Conservation (phyloP, 2,888 invertebrate species). For the Andrena chrysosceles region DNA sequence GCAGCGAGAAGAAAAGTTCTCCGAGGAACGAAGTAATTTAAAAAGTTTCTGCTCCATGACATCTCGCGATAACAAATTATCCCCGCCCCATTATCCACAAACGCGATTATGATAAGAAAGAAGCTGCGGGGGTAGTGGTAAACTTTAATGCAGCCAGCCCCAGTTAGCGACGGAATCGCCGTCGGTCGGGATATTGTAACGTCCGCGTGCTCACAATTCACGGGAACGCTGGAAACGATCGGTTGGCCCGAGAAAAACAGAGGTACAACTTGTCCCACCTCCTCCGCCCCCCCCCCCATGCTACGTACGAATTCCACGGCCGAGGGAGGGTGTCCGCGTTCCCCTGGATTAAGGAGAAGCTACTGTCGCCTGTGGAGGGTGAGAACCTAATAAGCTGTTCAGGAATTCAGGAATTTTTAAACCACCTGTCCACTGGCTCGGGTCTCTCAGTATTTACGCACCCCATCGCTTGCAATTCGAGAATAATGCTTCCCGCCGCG, state of each 20-base stretch:
- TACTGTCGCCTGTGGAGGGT: neutral
- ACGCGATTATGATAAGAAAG: conserved; percentile 85
- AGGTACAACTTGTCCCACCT: conserved; percentile 27
- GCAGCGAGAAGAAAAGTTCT: conserved; percentile 75
- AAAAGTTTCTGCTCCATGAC: conserved; percentile 84
- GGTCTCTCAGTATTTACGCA: conserved; percentile 15
- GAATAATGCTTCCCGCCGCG: neutral
- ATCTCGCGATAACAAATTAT: conserved; percentile 84
- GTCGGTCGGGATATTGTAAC: conserved; percentile 63
- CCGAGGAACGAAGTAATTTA: conserved; percentile 83
- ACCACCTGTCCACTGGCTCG: neutral
- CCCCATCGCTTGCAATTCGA: conserved; percentile 20
- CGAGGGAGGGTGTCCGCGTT: neutral
- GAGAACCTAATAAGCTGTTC: conserved; percentile 20
- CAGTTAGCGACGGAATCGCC: conserved; percentile 66
- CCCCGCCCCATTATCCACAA: conserved; percentile 84
- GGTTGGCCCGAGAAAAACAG: conserved; percentile 16
- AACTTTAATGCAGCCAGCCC: conserved; percentile 80
- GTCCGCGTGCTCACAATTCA: conserved; percentile 68
- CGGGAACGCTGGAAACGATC: conserved; percentile 26
- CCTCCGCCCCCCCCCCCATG: too few species aligned
- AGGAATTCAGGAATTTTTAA: conserved; percentile 7
- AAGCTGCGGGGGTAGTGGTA: conserved; percentile 73
- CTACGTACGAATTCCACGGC: conserved; percentile 7
- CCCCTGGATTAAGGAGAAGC: conserved; percentile 9